Conservation (phyloP, 2,888 invertebrate genomes). For the Ormyrus nitidulus region DNA sequence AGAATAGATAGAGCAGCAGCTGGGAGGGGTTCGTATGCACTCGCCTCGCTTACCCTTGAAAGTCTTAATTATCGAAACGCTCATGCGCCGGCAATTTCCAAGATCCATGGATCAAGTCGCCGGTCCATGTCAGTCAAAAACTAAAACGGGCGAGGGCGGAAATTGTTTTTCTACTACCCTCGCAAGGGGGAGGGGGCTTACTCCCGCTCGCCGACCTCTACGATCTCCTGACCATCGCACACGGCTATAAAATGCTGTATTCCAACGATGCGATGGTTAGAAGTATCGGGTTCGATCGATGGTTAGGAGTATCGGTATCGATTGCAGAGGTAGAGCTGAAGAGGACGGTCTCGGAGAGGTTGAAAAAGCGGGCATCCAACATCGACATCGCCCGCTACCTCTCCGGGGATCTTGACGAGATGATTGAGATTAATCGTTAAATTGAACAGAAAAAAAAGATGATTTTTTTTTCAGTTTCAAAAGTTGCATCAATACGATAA, state of each 20-base stretch:
- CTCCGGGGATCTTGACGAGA: constrained; percentile 1
- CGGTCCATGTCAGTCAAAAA: too few relatives aligned
- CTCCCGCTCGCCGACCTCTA: constrained; percentile 64
- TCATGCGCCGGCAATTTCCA: constrained; percentile 43
- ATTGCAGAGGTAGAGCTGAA: constrained; percentile 58
- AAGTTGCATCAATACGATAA: too few relatives aligned
- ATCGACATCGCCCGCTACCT: constrained; percentile 58
- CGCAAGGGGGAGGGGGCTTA: constrained; percentile 63
- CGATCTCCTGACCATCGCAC: constrained; percentile 63
- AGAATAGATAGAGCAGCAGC: not conserved
- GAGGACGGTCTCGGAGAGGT: constrained; percentile 54
- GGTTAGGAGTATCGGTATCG: too few relatives aligned
- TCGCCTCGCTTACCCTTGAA: constrained; percentile 9
- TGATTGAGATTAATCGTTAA: too few relatives aligned
- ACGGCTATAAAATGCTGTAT: constrained; percentile 65
- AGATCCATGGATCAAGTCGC: constrained; percentile 50
- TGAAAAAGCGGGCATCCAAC: constrained; percentile 19
- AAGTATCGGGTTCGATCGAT: too few relatives aligned
- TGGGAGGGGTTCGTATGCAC: too few relatives aligned
- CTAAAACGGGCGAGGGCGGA: too few relatives aligned
- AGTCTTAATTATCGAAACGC: constrained; percentile 50
- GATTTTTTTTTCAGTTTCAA: too few relatives aligned
- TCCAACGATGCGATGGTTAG: constrained; percentile 59
- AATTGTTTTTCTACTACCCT: too few relatives aligned
- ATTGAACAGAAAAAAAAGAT: too few relatives aligned